Base-by-base conservation (phyloP, 2,888 invertebrate species). In the Lumbricus terrestris region DNA sequence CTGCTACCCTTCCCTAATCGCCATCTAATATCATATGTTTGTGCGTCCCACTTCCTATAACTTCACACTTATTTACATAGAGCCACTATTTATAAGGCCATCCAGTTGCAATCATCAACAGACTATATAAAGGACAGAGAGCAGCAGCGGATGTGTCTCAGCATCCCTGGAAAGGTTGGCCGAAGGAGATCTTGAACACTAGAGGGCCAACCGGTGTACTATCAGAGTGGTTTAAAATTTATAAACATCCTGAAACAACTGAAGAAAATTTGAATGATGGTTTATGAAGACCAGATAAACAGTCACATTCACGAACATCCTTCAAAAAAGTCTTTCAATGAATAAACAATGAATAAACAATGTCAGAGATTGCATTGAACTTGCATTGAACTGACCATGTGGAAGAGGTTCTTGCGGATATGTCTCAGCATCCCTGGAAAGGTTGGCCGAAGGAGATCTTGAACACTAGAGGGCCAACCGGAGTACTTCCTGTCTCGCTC, bases 121-220 rank as follows among this genome's bases (percentile, higher is more conserved):
- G n/a, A n/a, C n/a, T n/a, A n/a, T n/a, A n/a, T n/a, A n/a, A n/a
- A n/a, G n/a, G n/a, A n/a, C n/a, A n/a, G n/a, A n/a, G n/a, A n/a
- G n/a, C n/a, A n/a, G n/a, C n/a, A n/a, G 54, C 95, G 95, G 85
- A 96, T 94, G 90, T 95, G 95, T 92, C 99, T 96, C 91, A 99
- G 95, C 98, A 99, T 99, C 90, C 99, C 99, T 0, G 99, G 99
- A 94, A 98, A 99, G 0, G 98, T 98, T n/a, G 99, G 99, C 91
- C 98, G 96, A 92, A 99, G 95, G 92, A 99, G 95, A 93, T 99
- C 98, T 96, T 97, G 97, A 90, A 98, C 96, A 82, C 97, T 97
- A 0, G 96, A 96, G 0, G 98, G 97, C 99, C 99, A 99, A 90
- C 97, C 96, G 42, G 96, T 96, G 94, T 99, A 99, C 92, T 97